phyloP scores from a whole-genome alignment of 2,113 vertebrate genomes.

The Sebastes schlegelii region DNA sequence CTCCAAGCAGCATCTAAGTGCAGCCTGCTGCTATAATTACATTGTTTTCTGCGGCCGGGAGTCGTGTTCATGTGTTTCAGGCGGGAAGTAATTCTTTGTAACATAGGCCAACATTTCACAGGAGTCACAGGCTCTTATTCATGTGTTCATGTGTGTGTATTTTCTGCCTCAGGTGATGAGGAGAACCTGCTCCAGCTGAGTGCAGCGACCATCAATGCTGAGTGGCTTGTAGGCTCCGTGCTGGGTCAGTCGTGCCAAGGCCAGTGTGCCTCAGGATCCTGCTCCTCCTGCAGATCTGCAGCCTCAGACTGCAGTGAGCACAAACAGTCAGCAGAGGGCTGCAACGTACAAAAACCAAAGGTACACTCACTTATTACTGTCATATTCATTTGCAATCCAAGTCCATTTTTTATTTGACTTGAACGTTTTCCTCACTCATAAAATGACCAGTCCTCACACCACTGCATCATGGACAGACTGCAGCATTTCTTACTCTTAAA shows the following conservation, averaged over 20 bases:
- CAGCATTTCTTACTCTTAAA: neutral
- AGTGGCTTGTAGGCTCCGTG: slow-evolving; percentile 76
- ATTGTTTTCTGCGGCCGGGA: no score
- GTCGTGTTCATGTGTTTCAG: no score
- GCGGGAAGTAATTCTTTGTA: no score
- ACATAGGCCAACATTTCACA: no score
- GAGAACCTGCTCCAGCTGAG: slow-evolving; percentile 79
- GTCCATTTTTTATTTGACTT: neutral
- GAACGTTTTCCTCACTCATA: neutral
- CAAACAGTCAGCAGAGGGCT: slow-evolving; percentile 68
- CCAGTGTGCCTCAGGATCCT: slow-evolving; percentile 63
- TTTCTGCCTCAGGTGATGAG: slow-evolving; percentile 70
- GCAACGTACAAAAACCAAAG: slow-evolving; percentile 77
- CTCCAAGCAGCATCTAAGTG: no score
- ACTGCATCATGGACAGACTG: neutral
- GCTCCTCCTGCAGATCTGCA: slow-evolving; percentile 58
- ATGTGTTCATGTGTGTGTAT: neutral
- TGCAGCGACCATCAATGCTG: slow-evolving; percentile 76
- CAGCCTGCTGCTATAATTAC: no score
- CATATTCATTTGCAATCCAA: neutral
- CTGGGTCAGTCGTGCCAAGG: slow-evolving; percentile 64
- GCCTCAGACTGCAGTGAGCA: slow-evolving; percentile 61
- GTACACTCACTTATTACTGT: slow-evolving; percentile 40
- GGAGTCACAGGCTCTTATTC: neutral
- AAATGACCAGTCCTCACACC: neutral